phyloP scores from a whole-genome alignment of 2,888 invertebrate species.

The Cephus pulcher region DNA sequence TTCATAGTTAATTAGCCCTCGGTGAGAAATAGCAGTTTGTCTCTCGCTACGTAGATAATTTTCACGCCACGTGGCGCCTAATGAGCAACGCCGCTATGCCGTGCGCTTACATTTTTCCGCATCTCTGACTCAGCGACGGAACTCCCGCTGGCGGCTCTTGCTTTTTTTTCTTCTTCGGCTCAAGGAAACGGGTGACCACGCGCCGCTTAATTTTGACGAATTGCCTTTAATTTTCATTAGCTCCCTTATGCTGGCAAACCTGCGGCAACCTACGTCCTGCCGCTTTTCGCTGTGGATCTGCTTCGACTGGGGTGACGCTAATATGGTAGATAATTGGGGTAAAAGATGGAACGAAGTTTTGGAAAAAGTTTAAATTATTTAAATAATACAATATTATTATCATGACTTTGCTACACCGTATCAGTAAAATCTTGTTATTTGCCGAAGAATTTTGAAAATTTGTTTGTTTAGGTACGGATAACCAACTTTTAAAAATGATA shows the following conservation, averaged over 20 bases:
- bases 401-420: background rate
- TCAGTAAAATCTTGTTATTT: background rate
- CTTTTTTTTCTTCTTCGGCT: slow-evolving; percentile 11
- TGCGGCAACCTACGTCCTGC: background rate
- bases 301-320: background rate
- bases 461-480: background rate
- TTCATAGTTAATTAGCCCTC: slow-evolving; percentile 56
- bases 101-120: slow-evolving; percentile 39
- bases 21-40: slow-evolving; percentile 45
- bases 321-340: background rate
- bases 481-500: background rate
- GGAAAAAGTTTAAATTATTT: background rate
- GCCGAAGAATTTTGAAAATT: background rate
- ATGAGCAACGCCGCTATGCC: slow-evolving; percentile 37
- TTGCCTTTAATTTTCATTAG: slow-evolving; percentile 19
- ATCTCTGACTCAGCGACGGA: background rate
- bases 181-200: slow-evolving; percentile 22
- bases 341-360: background rate
- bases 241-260: background rate
- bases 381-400: background rate
- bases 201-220: slow-evolving; percentile 41
- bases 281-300: background rate
- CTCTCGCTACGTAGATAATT: slow-evolving; percentile 52
- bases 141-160: slow-evolving; percentile 16
- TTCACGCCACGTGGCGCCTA: slow-evolving; percentile 57